Evolutionary conservation across 2,113 vertebrate species (phyloP).

Genomic region (Python bivittatus): DNA sequence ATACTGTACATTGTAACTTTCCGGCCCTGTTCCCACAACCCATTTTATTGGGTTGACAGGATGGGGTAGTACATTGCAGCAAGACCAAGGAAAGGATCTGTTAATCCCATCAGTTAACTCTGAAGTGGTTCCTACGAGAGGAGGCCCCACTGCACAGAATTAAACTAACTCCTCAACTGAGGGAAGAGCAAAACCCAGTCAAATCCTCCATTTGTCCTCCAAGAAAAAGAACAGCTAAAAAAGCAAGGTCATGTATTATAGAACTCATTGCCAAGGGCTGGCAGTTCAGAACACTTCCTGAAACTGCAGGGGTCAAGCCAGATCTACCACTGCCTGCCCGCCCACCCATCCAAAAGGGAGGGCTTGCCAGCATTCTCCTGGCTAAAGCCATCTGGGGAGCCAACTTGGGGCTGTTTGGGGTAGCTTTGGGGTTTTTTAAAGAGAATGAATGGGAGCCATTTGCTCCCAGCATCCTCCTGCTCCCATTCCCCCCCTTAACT

Average conservation of each 20-base stretch:
- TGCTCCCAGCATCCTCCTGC: too few species aligned
- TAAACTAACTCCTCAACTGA: not conserved
- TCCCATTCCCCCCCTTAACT: too few species aligned
- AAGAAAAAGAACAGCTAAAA: too few species aligned
- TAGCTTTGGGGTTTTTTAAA: too few species aligned
- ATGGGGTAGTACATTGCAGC: not conserved
- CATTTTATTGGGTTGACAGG: not conserved
- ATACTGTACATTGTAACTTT: not conserved
- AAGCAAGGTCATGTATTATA: too few species aligned
- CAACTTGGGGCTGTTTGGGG: too few species aligned
- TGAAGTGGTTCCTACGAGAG: not conserved
- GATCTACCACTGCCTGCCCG: not conserved
- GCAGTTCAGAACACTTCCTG: not conserved
- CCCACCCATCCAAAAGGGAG: not conserved
- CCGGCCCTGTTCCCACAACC: not conserved
- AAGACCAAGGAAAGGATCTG: not conserved
- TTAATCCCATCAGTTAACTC: not conserved
- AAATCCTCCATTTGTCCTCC: not conserved
- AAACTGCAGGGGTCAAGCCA: not conserved
- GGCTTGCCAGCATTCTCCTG: not conserved
- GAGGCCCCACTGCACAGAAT: not conserved
- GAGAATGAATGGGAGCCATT: too few species aligned
- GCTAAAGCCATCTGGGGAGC: too few species aligned
- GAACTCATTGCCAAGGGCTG: too few species aligned
- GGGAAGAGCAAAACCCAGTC: not conserved